Conservation (phyloP, 1,140 invertebrate species). For the Grapholita molesta region DNA sequence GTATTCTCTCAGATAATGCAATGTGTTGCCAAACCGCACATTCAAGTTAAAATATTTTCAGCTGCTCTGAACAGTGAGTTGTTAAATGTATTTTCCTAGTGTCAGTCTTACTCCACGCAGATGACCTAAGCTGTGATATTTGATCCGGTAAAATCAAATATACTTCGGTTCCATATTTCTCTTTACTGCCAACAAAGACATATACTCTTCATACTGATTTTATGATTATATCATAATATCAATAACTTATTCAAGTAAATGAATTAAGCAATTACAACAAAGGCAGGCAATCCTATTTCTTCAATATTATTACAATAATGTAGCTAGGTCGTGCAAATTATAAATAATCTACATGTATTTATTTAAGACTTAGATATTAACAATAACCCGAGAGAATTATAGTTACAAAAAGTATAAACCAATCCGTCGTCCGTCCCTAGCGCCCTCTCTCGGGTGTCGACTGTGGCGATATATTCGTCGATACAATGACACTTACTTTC, state of each 20-base stretch:
- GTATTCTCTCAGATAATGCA: background rate
- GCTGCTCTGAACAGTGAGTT: background rate
- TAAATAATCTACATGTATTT: background rate
- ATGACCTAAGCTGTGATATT: background rate
- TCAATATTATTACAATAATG: constrained; percentile 1
- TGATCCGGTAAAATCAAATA: background rate
- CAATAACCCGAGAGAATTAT: background rate
- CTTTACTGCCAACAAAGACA: background rate
- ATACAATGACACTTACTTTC: background rate
- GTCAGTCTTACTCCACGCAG: background rate
- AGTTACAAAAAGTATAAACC: background rate
- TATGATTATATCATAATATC: background rate
- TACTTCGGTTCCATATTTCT: background rate
- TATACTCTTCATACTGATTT: background rate
- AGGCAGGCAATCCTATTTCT: background rate
- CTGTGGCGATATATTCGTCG: background rate
- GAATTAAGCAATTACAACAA: constrained; percentile 1
- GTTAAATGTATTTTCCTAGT: background rate
- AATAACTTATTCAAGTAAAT: background rate
- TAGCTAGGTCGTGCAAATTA: background rate
- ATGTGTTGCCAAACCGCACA: background rate
- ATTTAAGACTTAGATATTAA: background rate
- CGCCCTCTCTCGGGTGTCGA: background rate
- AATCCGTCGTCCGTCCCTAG: background rate
- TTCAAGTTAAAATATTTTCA: background rate